Conservation (phyloP, 2,797 vertebrate genomes). For the Pangasius sanitwongsei region DNA sequence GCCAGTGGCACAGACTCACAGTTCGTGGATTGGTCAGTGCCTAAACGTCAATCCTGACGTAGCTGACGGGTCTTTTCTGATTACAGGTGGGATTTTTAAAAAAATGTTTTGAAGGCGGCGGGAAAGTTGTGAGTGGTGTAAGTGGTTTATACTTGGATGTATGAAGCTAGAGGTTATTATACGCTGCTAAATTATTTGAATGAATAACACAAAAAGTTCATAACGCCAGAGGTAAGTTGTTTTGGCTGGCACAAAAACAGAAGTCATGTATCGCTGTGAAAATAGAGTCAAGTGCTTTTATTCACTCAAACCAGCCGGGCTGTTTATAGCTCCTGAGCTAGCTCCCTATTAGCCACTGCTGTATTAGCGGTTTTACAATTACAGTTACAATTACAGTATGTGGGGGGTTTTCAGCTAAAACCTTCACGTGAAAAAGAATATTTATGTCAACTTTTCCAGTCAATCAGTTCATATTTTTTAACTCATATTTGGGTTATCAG, state of each 20-base stretch:
- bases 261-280: background rate
- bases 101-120: conserved; percentile 10
- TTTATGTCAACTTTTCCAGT: background rate
- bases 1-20: background rate
- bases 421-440: background rate
- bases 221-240: conserved; percentile 22
- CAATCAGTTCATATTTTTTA: background rate
- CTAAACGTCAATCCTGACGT: background rate
- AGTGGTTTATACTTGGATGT: background rate
- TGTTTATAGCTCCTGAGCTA: background rate
- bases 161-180: background rate
- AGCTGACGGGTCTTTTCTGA: background rate
- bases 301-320: background rate
- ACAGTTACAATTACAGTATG: background rate
- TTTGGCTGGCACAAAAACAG: background rate
- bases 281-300: background rate
- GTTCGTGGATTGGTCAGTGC: background rate
- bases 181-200: background rate
- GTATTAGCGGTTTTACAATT: background rate
- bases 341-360: background rate
- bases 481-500: background rate
- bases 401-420: background rate
- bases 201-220: background rate
- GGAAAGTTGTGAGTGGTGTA: background rate
- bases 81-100: background rate